Conservation (phyloP, 2,797 vertebrate species). For the Cryptoblepharus egeriae region DNA sequence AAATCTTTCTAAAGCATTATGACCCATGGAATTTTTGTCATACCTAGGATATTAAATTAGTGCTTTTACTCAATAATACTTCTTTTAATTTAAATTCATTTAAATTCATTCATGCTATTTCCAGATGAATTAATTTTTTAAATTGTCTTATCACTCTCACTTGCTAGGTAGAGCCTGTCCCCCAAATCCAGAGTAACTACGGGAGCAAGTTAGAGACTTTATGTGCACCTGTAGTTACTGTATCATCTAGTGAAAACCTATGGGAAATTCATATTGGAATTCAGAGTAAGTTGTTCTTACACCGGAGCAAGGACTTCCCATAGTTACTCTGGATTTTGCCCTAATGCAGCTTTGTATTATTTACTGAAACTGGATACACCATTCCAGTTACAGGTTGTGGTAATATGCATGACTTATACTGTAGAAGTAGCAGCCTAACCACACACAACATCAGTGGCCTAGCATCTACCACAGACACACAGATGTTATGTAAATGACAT, state of each 20-base stretch:
- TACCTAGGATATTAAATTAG: neutral
- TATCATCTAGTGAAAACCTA: no score
- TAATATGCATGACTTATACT: neutral
- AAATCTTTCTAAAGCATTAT: neutral
- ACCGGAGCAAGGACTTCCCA: no score
- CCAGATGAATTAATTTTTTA: no score
- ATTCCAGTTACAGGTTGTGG: neutral
- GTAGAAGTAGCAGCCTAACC: neutral
- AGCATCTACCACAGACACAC: neutral
- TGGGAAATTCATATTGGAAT: no score
- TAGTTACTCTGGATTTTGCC: no score
- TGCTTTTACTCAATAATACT: neutral
- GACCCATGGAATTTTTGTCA: neutral
- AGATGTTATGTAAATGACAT: neutral
- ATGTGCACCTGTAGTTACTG: no score
- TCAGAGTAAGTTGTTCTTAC: no score
- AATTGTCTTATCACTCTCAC: neutral
- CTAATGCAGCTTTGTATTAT: neutral
- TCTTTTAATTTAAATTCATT: constrained; percentile 1
- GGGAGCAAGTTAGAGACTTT: no score
- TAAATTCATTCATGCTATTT: neutral
- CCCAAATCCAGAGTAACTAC: no score
- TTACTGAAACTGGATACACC: neutral
- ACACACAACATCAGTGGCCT: neutral
- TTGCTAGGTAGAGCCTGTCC: neutral